Evolutionary conservation across 2,797 vertebrate species (phyloP), one percentile per base, ranked within the genome.

Genomic region (Acipenser oxyrinchus): DNA sequence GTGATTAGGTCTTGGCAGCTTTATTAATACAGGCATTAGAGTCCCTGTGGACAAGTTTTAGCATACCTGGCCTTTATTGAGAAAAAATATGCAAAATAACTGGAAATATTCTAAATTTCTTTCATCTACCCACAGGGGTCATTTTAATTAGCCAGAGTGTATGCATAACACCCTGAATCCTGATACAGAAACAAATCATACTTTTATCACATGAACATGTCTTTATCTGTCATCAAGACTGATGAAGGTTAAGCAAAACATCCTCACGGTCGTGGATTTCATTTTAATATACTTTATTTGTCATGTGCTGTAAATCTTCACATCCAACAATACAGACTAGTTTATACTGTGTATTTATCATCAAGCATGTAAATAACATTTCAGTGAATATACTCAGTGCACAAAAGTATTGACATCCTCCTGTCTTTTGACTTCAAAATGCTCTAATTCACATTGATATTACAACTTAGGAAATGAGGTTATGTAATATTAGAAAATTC

Each of bases 121-220:
- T 67, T 72, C 66, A 69, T 71, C 77, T 79, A 84, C 79, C 76
- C 73, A 75, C 72, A 78, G 84, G 87, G 88, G 78, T 77, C 78
- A 77, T 79, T 90, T 91, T 88, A 88, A 92, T 91, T 90, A 85
- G 81, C 73, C 75, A 71, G 72, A 65, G 69, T 66, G 61, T 74
- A 72, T 68, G 72, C 63, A 13, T 60, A 59, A 66, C 58, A 75
- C 75, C 66, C 70, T 48, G 55, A 52, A 68, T 68, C 63, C 50
- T 62, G 58, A 69, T 72, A 62, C 66, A 69, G 65, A 62, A 66
- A 72, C 23, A 37, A 64, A 66, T 65, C 67, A 61, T 53, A 64
- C 63, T 67, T 65, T 64, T 59, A 23, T 67, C 52, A 60, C 58
- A 63, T 50, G 60, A 59, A 65, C 52, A 65, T 60, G 61, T 70